Evolutionary conservation across 2,113 vertebrate genomes (phyloP).

Genomic region (Pantherophis guttatus): DNA sequence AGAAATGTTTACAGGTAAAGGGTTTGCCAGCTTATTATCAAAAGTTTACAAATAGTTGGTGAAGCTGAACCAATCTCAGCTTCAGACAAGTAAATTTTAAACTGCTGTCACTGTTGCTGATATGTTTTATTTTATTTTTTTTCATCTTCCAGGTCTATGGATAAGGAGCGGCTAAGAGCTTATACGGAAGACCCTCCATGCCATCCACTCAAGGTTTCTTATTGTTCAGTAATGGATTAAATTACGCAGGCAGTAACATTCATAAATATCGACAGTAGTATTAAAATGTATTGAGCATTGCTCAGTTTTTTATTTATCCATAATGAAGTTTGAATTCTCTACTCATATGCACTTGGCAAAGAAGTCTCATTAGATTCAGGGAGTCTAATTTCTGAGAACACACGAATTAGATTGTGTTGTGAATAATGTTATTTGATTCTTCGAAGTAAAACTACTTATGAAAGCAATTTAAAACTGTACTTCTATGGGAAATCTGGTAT

Average conservation of each 20-base stretch:
- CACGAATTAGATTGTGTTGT: neutral
- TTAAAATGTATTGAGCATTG: neutral
- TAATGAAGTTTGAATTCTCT: neutral
- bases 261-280: neutral
- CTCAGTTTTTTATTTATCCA: conserved; percentile 9
- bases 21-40: neutral
- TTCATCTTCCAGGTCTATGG: conserved; percentile 45
- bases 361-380: neutral
- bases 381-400: neutral
- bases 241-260: neutral
- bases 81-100: conserved; percentile 23
- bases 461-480: conserved; percentile 1
- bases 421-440: neutral
- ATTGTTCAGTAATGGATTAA: conserved; percentile 2
- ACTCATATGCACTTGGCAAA: neutral
- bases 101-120: conserved; percentile 28
- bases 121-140: neutral
- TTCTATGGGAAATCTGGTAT: conserved; percentile 6
- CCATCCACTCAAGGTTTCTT: conserved; percentile 46
- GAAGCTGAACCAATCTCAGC: neutral
- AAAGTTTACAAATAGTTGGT: conserved; percentile 5
- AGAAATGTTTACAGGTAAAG: conserved; percentile 37
- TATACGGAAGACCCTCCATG: conserved; percentile 12
- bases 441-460: neutral
- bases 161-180: conserved; percentile 34